Percentiles rank a stretch among this genome's conserved stretches.
Evolutionary conservation across 2,797 vertebrate genomes (phyloP).

Genomic region (Xenentodon cancila): DNA sequence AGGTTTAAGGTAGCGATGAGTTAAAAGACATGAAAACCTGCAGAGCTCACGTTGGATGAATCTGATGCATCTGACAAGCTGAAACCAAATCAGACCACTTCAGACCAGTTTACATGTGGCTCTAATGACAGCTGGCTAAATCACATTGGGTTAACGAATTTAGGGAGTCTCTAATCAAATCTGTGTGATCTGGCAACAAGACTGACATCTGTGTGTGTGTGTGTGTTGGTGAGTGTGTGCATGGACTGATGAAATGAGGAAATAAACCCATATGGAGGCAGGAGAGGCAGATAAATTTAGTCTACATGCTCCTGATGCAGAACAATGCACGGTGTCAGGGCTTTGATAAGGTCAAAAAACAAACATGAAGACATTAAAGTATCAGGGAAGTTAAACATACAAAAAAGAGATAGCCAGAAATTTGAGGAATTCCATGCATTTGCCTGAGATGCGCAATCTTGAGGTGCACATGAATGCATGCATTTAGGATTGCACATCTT

Average conservation of each 20-base stretch:
- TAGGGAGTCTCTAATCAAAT: slow-evolving; percentile 81
- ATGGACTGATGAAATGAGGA: slow-evolving; percentile 46
- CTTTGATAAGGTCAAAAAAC: slow-evolving; percentile 45
- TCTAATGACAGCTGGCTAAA: slow-evolving; percentile 77
- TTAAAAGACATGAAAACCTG: slow-evolving; percentile 36
- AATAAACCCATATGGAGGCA: slow-evolving; percentile 40
- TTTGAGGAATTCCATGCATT: background rate
- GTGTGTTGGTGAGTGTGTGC: slow-evolving; percentile 37
- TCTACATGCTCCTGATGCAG: slow-evolving; percentile 33
- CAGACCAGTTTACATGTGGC: slow-evolving; percentile 72
- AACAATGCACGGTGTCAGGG: slow-evolving; percentile 37
- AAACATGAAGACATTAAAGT: slow-evolving; percentile 55
- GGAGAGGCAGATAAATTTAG: slow-evolving; percentile 23
- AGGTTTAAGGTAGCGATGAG: slow-evolving; percentile 4
- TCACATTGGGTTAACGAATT: slow-evolving; percentile 79
- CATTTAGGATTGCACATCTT: slow-evolving; percentile 68
- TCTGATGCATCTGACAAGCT: slow-evolving; percentile 46
- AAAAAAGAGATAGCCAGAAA: background rate
- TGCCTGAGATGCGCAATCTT: too few species aligned
- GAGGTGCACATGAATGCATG: slow-evolving; percentile 41
- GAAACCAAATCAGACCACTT: slow-evolving; percentile 73
- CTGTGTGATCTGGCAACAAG: slow-evolving; percentile 76
- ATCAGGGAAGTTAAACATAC: slow-evolving; percentile 4
- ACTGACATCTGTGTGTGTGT: slow-evolving; percentile 55
- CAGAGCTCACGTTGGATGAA: slow-evolving; percentile 37